phyloP scores from a whole-genome alignment of 2,888 invertebrate species.

The Dasysyrphus tricinctus region DNA sequence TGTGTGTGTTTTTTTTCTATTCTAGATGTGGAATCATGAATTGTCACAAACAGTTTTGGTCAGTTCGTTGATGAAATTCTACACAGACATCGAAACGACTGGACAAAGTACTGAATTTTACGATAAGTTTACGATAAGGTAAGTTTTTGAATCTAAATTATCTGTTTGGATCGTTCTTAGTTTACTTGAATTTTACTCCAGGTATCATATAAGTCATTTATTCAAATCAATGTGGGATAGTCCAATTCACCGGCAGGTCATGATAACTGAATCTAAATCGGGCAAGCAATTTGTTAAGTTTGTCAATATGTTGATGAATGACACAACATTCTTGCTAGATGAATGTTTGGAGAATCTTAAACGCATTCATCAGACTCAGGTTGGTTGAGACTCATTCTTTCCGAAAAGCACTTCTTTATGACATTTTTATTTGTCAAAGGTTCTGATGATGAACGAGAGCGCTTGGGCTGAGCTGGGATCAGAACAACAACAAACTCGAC shows the following conservation, averaged over 20 bases:
- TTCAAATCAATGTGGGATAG: conserved; percentile 98
- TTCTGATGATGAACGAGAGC: conserved; percentile 87
- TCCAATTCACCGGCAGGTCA: conserved; percentile 92
- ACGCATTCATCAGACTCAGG: conserved; percentile 94
- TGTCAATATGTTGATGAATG: conserved; percentile 98
- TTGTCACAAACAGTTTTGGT: conserved; percentile 92
- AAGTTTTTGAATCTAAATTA: background rate
- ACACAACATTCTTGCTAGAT: conserved; percentile 97
- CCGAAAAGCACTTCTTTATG: background rate
- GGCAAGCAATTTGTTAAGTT: conserved; percentile 98
- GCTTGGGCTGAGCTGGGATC: conserved; percentile 88
- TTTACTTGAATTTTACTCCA: conserved; percentile 65
- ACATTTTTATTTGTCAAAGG: conserved; percentile 47
- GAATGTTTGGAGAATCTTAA: conserved; percentile 97
- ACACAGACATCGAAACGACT: conserved; percentile 98
- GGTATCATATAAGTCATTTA: conserved; percentile 97
- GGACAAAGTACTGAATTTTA: conserved; percentile 99
- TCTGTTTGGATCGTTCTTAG: background rate
- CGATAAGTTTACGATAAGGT: conserved; percentile 98
- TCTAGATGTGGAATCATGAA: conserved; percentile 93
- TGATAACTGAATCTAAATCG: conserved; percentile 95
- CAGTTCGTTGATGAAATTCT: conserved; percentile 98
- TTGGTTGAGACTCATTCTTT: conserved; percentile 79
- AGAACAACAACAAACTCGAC: conserved; percentile 89
- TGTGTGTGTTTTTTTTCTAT: conserved; percentile 76